Evolutionary conservation across 2,888 invertebrate species (phyloP).

Genomic region (Gymnosoma rotundatum): DNA sequence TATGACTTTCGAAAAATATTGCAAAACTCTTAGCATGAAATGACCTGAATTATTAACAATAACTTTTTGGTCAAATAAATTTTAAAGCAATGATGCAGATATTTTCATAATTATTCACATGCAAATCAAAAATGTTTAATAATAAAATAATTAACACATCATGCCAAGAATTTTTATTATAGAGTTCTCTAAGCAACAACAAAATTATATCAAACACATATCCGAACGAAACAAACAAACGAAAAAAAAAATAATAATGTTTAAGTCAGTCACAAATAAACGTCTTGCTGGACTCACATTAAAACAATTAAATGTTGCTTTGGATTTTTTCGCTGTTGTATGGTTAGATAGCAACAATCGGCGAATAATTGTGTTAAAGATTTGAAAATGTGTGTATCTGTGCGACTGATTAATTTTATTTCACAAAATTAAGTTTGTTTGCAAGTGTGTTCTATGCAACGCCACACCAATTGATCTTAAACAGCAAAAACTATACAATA

Average conservation of each 20-base stretch:
- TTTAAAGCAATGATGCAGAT: not conserved
- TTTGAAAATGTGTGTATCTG: not conserved
- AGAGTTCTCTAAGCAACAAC: constrained; percentile 8
- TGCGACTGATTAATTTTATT: constrained; percentile 13
- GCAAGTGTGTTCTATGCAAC: not conserved
- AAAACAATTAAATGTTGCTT: constrained; percentile 43
- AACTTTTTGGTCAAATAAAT: constrained; percentile 1
- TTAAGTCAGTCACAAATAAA: not conserved
- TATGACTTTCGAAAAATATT: no score
- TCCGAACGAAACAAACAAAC: constrained; percentile 29
- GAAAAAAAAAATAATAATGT: not conserved
- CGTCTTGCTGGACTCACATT: constrained; percentile 8
- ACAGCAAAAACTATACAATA: constrained; percentile 1
- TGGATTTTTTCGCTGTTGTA: not conserved
- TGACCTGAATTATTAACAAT: not conserved
- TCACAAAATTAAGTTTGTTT: not conserved
- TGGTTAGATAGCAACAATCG: constrained; percentile 26
- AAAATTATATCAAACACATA: not conserved
- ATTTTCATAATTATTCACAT: constrained; percentile 46
- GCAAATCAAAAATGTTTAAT: constrained; percentile 40
- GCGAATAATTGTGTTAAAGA: constrained; percentile 13
- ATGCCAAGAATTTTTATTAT: constrained; percentile 26
- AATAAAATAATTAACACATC: constrained; percentile 48
- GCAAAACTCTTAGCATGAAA: no score
- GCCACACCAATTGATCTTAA: constrained; percentile 1